Conservation (phyloP, 2,113 vertebrate species). For the Romanogobio albipinnatus region DNA sequence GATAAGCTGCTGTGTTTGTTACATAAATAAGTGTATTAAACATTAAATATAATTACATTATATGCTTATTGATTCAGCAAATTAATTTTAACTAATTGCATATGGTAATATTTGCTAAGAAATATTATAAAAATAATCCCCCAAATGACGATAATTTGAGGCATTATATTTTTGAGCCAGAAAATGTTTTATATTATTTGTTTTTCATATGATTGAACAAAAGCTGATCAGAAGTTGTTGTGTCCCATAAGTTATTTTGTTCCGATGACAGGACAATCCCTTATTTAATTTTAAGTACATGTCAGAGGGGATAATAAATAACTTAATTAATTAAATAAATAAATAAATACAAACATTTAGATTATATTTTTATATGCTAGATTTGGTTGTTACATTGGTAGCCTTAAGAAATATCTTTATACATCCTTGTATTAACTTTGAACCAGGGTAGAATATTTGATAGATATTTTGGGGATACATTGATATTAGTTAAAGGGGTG, state of each 20-base stretch:
- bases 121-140: background rate
- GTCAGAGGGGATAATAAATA: too few species aligned
- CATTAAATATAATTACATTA: background rate
- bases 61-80: background rate
- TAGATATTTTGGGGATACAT: background rate
- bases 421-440: background rate
- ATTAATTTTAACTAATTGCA: background rate
- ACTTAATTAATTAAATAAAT: too few species aligned
- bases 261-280: too few species aligned
- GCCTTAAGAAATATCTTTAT: background rate
- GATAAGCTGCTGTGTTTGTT: background rate
- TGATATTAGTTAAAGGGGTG: background rate
- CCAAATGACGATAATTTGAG: background rate
- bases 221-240: too few species aligned
- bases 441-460: background rate
- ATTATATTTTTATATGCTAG: too few species aligned
- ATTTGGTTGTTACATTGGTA: background rate
- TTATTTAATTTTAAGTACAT: too few species aligned
- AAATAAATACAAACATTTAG: too few species aligned
- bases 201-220: too few species aligned
- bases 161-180: too few species aligned
- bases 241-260: too few species aligned
- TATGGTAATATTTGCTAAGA: background rate
- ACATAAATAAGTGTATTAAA: background rate
- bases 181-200: too few species aligned